These are phyloP conservation scores for Dasyornis broadbenti DNA, from an alignment of 2,113 vertebrate genomes.

Conservation along the genomic window DNA sequence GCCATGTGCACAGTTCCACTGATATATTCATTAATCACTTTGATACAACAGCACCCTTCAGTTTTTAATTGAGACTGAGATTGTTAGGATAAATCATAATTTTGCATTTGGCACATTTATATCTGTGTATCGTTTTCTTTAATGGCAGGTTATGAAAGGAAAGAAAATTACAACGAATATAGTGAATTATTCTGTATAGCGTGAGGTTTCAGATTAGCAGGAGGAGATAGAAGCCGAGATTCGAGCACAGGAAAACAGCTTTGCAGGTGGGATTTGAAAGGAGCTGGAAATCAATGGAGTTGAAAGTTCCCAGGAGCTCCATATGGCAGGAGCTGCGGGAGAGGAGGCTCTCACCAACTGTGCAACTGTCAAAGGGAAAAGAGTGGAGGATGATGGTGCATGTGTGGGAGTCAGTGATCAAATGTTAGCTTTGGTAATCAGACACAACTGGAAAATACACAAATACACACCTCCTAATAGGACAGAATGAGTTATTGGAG, in stretches of 20 bases:
- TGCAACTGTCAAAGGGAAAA: conserved; percentile 8
- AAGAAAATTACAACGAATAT: neutral
- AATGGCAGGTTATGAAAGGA: neutral
- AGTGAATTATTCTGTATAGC: neutral
- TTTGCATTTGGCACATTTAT: neutral
- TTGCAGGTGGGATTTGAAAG: conserved; percentile 62
- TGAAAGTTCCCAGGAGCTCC: conserved; percentile 54
- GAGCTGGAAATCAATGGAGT: conserved; percentile 48
- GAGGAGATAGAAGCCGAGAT: conserved; percentile 11
- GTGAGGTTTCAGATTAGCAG: neutral
- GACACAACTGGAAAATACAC: conserved; percentile 30
- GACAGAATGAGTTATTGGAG: neutral
- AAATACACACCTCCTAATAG: neutral
- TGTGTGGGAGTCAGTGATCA: neutral
- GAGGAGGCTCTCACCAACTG: conserved; percentile 24
- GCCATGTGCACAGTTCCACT: neutral
- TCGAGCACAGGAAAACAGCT: conserved; percentile 12
- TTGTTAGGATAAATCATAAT: neutral
- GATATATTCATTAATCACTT: neutral
- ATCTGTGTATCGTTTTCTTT: neutral
- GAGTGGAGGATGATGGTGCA: neutral
- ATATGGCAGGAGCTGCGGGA: conserved; percentile 38
- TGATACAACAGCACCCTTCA: neutral
- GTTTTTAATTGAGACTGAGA: neutral
- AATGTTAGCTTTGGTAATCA: conserved; percentile 17